A percentile compares a stretch with the other conserved stretches of the same genome.
phyloP scores from a whole-genome alignment of 2,113 vertebrate species.

The Gambusia affinis region DNA sequence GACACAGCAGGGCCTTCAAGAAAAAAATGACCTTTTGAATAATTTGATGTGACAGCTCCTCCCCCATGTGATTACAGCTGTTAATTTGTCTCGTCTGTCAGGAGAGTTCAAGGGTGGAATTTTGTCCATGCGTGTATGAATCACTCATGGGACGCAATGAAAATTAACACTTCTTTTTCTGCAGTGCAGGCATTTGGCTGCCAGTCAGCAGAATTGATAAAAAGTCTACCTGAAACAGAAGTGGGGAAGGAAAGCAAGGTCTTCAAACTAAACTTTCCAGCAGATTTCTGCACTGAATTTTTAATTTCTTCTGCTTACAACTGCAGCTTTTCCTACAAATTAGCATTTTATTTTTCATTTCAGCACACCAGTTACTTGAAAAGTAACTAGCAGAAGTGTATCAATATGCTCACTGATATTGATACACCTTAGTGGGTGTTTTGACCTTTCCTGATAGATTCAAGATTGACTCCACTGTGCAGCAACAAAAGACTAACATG shows the following conservation, averaged over 20 bases:
- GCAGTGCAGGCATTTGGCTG: constrained; percentile 25
- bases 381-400: neutral
- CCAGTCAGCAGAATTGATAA: constrained; percentile 29
- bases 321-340: neutral
- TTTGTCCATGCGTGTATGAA: constrained; percentile 53
- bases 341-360: neutral
- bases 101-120: constrained; percentile 49
- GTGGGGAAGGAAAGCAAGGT: constrained; percentile 2
- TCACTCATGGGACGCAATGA: constrained; percentile 33
- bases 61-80: constrained; percentile 63
- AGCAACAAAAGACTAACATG: constrained; percentile 1
- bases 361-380: constrained; percentile 10
- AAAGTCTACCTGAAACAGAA: constrained; percentile 27
- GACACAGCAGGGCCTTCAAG: constrained; percentile 13
- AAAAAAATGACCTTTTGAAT: constrained; percentile 22
- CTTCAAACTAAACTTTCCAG: neutral
- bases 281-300: neutral
- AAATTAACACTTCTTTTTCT: constrained; percentile 45
- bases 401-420: neutral
- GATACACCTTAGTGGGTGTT: neutral
- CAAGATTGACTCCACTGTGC: neutral
- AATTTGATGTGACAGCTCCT: constrained; percentile 62
- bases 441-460: neutral
- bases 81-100: constrained; percentile 72
- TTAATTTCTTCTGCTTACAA: neutral